Base-by-base conservation (phyloP, 2,888 invertebrate species). In the Parelbella ahira region DNA sequence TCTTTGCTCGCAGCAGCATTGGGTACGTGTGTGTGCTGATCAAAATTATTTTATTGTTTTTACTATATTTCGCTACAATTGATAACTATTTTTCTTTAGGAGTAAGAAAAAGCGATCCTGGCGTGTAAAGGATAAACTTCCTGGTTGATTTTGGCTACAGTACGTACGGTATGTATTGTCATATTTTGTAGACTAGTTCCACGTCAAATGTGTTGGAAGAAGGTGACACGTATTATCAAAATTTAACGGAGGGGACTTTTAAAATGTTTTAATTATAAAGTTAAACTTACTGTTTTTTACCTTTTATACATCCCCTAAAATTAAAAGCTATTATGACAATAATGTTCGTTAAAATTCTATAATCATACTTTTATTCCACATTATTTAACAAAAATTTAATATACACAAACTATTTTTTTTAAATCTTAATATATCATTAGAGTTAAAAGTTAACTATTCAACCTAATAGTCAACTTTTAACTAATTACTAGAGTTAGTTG, bases 221-320 rank as follows among this genome's bases (percentile, higher is more conserved):
- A 84, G 83, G 84, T 87, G 87, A 87, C 87, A 87, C 87, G 87
- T 87, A 86, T 82, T 82, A 84, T 73, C 77, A 73, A 68, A 74
- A 74, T 71, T 67, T 59, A 61, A 65, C 32, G 24, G 62, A 69
- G 72, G 65, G 67, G 67, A 66, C 45, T 47, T 47, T 15, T 36
- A 23, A 19, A 42, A 51, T 28, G 20, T 9, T 41, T 27, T 21
- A 25, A 1, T 27, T 15, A 27, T 8, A 9, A 6, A 15, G 3
- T 9, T 2, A 15, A 15, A n/a, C n/a, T n/a, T n/a, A n/a, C n/a
- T n/a, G n/a, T n/a, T n/a, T n/a, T n/a, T n/a, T n/a, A n/a, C n/a
- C n/a, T n/a, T n/a, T n/a, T n/a, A n/a, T n/a, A n/a, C n/a, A n/a
- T n/a, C n/a, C n/a, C n/a, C n/a, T n/a, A n/a, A n/a, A n/a, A n/a